Percentiles rank a stretch among this genome's conserved stretches.
Conservation (phyloP, 1,140 invertebrate genomes). For the Nixonia krombeini region DNA sequence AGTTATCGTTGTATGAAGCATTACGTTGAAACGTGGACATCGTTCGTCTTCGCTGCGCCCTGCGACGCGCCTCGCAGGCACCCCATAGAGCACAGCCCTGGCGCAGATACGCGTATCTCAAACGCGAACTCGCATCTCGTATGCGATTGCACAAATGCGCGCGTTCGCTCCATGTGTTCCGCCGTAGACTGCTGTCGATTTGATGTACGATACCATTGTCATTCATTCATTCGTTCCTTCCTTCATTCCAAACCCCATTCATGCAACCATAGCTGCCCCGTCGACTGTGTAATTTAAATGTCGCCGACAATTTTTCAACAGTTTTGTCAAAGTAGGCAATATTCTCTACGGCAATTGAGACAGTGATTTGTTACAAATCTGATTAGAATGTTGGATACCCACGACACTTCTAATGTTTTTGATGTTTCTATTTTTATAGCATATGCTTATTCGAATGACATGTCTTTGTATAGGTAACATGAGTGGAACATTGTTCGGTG, state of each 20-base stretch:
- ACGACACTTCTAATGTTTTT: too few relatives aligned
- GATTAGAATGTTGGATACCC: too few relatives aligned
- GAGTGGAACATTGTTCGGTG: too few relatives aligned
- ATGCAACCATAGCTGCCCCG: conserved; percentile 22
- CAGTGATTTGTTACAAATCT: too few relatives aligned
- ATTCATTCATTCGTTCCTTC: conserved; percentile 58
- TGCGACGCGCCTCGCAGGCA: conserved; percentile 45
- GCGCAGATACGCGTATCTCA: conserved; percentile 27
- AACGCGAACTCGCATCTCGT: conserved; percentile 38
- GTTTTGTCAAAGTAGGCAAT: conserved; percentile 25
- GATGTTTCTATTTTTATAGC: too few relatives aligned
- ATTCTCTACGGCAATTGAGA: too few relatives aligned
- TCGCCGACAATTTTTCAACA: conserved; percentile 23
- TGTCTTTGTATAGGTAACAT: too few relatives aligned
- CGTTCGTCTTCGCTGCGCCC: conserved; percentile 49
- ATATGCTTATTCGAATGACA: too few relatives aligned
- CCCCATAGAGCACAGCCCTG: conserved; percentile 50
- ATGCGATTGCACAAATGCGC: conserved; percentile 41
- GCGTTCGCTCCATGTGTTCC: conserved; percentile 30
- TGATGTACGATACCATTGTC: conserved; percentile 63
- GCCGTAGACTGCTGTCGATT: conserved; percentile 42
- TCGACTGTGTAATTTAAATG: conserved; percentile 17
- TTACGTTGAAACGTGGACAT: conserved; percentile 54
- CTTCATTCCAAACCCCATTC: conserved; percentile 24
- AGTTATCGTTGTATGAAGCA: conserved; percentile 65